Base-by-base conservation (phyloP, 2,888 invertebrate species). In the Leptogaster cylindrica region DNA sequence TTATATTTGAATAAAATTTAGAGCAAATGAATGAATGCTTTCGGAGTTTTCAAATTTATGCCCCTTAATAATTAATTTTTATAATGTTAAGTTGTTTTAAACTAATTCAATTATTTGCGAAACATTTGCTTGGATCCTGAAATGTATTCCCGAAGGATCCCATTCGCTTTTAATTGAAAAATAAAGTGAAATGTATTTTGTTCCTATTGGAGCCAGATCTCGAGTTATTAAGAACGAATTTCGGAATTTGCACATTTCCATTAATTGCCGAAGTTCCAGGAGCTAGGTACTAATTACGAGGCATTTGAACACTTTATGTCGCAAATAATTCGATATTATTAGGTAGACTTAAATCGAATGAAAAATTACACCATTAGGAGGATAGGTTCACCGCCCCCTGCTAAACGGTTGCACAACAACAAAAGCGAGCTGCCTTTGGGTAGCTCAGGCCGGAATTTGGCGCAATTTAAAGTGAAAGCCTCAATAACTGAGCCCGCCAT, bases 251-350 rank as follows among this genome's bases (percentile, higher is more conserved):
- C 20, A 23, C n/a, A 25, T 25, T 46, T 46, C 46, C n/a, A n/a
- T n/a, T n/a, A 46, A 46, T 46, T 46, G 46, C 25, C 23, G 20
- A 23, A 46, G 25, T 46, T 31, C 25, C 25, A 25, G 46, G 46
- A n/a, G 23, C 46, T n/a, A n/a, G 46, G 20, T 46, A 25, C 46
- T 46, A 46, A n/a, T 46, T 46, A 46, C 14, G 23, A 46, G 20
- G 8, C 46, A 46, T 12, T 25, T n/a, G 46, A 20, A 25, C 20
- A 28, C 25, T 51, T 52, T 52, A 33, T 52, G 52, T 33, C 33
- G 52, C 18, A 28, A 52, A 31, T 52, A 52, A 52, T 52, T 52
- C 27, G 33, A 52, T 33, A 52, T 52, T 52, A 52, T 52, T 52
- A 31, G 52, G 52, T 28, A 16, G 28, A 31, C 31, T 28, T 52